Conservation (phyloP, 1,140 invertebrate genomes). For the Propsilocerus akamusi region DNA sequence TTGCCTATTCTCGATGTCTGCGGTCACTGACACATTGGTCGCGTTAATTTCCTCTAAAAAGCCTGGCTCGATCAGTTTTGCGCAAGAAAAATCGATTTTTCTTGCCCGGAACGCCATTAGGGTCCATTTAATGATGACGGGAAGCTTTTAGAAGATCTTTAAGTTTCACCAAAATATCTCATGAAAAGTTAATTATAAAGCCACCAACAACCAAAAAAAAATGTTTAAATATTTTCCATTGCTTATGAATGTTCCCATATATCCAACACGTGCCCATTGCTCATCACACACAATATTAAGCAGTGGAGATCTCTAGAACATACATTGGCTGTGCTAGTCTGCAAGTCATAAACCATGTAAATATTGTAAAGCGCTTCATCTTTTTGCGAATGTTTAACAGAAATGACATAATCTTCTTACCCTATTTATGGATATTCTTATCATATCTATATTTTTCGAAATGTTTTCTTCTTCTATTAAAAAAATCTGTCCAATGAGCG, state of each 20-base stretch:
- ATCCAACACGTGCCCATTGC: background rate
- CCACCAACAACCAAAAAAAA: background rate
- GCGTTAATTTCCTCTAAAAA: background rate
- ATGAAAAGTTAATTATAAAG: too few species aligned
- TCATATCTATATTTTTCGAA: too few species aligned
- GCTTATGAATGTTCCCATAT: background rate
- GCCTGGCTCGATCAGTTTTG: background rate
- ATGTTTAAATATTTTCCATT: background rate
- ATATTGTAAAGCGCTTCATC: too few species aligned
- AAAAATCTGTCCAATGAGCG: too few species aligned
- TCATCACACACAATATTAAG: background rate
- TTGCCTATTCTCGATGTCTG: background rate
- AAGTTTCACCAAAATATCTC: too few species aligned
- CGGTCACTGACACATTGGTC: background rate
- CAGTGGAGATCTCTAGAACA: background rate
- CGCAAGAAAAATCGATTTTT: slow-evolving; percentile 3
- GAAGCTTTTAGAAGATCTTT: background rate
- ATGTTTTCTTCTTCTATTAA: too few species aligned
- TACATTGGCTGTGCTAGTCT: too few species aligned
- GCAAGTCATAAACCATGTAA: too few species aligned
- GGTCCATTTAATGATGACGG: background rate
- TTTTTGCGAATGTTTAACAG: too few species aligned
- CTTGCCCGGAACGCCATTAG: background rate
- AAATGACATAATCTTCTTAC: too few species aligned
- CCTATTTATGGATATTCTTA: too few species aligned